A percentile compares a stretch with the other conserved stretches of the same genome.
Evolutionary conservation across 2,797 vertebrate species (phyloP).

Genomic region (Onychomys leucogaster): DNA sequence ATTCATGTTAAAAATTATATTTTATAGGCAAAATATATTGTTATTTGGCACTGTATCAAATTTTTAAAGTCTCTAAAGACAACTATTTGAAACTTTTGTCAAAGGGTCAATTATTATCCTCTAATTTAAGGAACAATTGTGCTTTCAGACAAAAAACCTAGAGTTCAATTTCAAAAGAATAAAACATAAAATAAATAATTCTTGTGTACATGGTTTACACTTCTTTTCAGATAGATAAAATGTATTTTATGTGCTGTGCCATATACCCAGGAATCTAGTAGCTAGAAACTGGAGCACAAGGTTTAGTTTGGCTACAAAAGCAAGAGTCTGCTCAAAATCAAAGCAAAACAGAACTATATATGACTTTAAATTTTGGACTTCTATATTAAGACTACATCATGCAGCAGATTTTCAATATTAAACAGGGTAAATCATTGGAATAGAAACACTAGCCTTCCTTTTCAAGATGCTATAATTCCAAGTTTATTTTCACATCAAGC

Average conservation of each 20-base stretch:
- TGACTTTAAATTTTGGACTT: slow-evolving; percentile 20
- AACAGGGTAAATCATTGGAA: not conserved
- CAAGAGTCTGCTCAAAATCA: not conserved
- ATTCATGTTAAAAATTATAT: not conserved
- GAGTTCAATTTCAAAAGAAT: not conserved
- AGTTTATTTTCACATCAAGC: not conserved
- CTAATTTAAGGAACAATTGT: slow-evolving; percentile 51
- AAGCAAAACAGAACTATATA: not conserved
- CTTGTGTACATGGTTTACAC: slow-evolving; percentile 57
- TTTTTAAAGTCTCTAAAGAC: slow-evolving; percentile 68
- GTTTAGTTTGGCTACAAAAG: not conserved
- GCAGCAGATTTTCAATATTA: slow-evolving; percentile 61
- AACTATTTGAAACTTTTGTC: slow-evolving; percentile 65
- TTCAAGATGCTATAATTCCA: not conserved
- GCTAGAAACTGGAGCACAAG: not conserved
- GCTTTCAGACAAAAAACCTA: slow-evolving; percentile 17
- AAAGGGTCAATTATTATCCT: slow-evolving; percentile 46
- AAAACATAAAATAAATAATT: slow-evolving; percentile 53
- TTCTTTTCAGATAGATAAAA: slow-evolving; percentile 60
- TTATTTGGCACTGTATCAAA: slow-evolving; percentile 71
- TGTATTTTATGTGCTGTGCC: not conserved
- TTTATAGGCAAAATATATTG: slow-evolving; percentile 75
- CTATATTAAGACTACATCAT: slow-evolving; percentile 16
- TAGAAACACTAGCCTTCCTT: not conserved
- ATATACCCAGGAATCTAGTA: not conserved